phyloP scores from a whole-genome alignment of 2,888 invertebrate genomes.

The Parelbella ahira region DNA sequence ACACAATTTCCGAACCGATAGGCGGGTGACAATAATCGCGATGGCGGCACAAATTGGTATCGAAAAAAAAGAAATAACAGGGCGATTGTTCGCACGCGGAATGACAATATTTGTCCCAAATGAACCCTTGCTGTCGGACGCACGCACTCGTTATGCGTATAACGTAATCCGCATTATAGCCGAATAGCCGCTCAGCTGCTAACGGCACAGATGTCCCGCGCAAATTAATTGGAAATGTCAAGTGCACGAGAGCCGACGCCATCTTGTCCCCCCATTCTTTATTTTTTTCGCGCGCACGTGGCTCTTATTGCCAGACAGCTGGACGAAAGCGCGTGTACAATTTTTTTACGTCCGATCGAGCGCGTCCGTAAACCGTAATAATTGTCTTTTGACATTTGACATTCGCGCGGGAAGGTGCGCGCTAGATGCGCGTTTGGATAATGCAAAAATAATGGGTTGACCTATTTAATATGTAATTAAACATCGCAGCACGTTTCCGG shows the following conservation, averaged over 20 bases:
- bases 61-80: constrained; percentile 14
- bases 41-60: constrained; percentile 19
- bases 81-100: constrained; percentile 25
- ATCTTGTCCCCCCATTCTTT: constrained; percentile 65
- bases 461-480: constrained; percentile 69
- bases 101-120: constrained; percentile 36
- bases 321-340: constrained; percentile 53
- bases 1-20: constrained; percentile 4
- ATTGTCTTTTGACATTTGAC: constrained; percentile 50
- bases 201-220: constrained; percentile 75
- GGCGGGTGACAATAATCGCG: constrained; percentile 6
- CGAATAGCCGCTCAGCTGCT: constrained; percentile 71
- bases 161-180: constrained; percentile 64
- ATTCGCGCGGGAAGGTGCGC: constrained; percentile 48
- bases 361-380: constrained; percentile 31
- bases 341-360: constrained; percentile 47
- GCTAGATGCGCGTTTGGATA: constrained; percentile 55
- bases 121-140: constrained; percentile 35
- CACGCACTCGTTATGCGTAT: constrained; percentile 44
- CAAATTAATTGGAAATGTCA: constrained; percentile 81
- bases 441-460: constrained; percentile 57
- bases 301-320: constrained; percentile 69
- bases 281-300: constrained; percentile 72
- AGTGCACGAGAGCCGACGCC: constrained; percentile 68
- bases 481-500: constrained; percentile 60